Evolutionary conservation across 2,888 invertebrate species (phyloP), one percentile per base, ranked within the genome.

Genomic region (Psylliodes chrysocephalus): DNA sequence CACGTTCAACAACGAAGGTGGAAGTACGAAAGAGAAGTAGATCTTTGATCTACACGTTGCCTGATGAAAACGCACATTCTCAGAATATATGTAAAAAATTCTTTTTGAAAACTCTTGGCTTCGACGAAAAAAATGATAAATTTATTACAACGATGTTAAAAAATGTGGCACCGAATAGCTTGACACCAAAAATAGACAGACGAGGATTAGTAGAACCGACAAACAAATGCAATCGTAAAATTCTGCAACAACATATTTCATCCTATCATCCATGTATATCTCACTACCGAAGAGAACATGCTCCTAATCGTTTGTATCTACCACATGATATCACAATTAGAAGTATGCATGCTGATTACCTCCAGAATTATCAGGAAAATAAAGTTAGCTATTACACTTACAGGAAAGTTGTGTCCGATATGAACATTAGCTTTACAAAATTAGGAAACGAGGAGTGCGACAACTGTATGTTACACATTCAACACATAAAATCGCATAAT

Each of bases 361-460:
- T 33, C 18, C 15, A 33, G 17, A 52, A 52, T 14, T 17, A 33
- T 33, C 52, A 12, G 18, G 4, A 55, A n/a, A 19, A 44, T 6
- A 55, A 25, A 55, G 25, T 25, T 40, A 25, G 14, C 44, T 55
- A 55, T 25, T 19, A 44, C 12, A 42, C 44, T 2, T 55, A 55
- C 17, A 19, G 55, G 14, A 55, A 55, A 42, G 38, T 53, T 12
- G 38, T 53, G 4, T 19, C 38, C 30, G 28, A 28, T 7, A 28
- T 49, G 28, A 49, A 49, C 14, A 49, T 49, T 12, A 28, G 28
- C 14, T 25, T 53, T 33, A 38, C 38, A 38, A 53, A 53, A 53
- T 53, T 53, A 38, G 38, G 18, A 53, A 15, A 53, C 10, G 53
- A 53, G n/a, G 53, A 53, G 19, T 55, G 55, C 30, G 54, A 54